A percentile compares a stretch with the other conserved stretches of the same genome.
Conservation (phyloP, 2,113 vertebrate species). For the Poeciliopsis retropinna region DNA sequence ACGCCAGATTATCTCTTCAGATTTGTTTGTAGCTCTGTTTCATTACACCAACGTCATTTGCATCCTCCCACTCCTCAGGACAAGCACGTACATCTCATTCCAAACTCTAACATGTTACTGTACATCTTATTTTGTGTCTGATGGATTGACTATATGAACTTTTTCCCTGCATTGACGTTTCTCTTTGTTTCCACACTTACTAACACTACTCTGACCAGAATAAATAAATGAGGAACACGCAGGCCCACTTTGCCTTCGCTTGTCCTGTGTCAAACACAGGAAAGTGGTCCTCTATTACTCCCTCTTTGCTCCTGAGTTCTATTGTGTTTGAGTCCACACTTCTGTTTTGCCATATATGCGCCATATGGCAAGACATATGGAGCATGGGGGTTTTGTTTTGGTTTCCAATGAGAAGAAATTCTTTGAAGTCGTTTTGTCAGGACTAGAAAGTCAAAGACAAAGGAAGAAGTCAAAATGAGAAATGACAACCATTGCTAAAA, state of each 20-base stretch:
- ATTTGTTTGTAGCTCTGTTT: conserved; percentile 43
- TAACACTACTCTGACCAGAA: conserved; percentile 23
- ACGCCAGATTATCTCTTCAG: conserved; percentile 41
- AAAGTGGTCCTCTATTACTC: conserved; percentile 51
- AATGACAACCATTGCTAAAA: neutral
- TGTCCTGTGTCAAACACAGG: conserved; percentile 57
- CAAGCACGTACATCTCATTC: conserved; percentile 28
- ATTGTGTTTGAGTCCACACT: conserved; percentile 57
- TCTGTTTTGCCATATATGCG: conserved; percentile 63
- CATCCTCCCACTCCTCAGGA: conserved; percentile 54
- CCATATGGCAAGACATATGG: neutral
- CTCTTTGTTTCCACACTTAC: conserved; percentile 32
- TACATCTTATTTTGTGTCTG: neutral
- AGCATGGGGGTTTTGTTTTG: conserved; percentile 12
- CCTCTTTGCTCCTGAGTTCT: conserved; percentile 61
- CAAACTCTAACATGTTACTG: neutral
- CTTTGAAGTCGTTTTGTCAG: conserved; percentile 49
- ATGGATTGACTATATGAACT: conserved; percentile 16
- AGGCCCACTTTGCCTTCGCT: conserved; percentile 10
- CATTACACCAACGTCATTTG: conserved; percentile 51
- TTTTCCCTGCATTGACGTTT: conserved; percentile 18
- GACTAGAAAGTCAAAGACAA: conserved; percentile 11
- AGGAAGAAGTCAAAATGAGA: conserved; percentile 4
- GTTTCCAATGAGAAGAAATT: conserved; percentile 27
- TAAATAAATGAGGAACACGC: conserved; percentile 40